Base-by-base conservation (phyloP, 2,888 invertebrate genomes). In the Choreutis nemorana region DNA sequence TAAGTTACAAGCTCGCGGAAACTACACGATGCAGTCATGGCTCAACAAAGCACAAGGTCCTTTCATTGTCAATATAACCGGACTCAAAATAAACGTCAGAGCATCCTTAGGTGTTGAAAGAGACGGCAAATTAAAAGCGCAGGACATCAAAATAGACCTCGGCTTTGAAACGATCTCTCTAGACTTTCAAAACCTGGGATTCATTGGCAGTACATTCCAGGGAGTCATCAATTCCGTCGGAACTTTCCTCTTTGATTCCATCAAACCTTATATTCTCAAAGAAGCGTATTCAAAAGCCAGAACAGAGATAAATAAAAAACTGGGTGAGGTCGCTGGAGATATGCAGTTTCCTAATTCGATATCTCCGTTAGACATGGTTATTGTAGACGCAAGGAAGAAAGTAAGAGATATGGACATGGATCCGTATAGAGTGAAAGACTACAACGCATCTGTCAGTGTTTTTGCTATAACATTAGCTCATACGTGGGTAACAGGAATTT, bases 311-410 rank as follows among this genome's bases (percentile, higher is more conserved):
- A 90, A 94, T 54, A 80, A 83, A 8, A 85, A 90, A 54, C 81
- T 93, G 14, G 83, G 84, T 10, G 83, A 87, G 43, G 52, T 90
- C 8, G 84, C 89, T 8, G 83, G 83, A 1, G 82, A 83, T 31
- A 86, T 89, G 47, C 85, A 83, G 32, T 87, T 93, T 48, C 91
- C 92, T 0, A 92, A 92, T 56, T 92, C 92, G 0, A 89, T 93
- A 44, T 87, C 91, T 8, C 93, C 93, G 0, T 75, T 93, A 33
- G 94, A 94, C 52, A 89, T 91, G 82, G 85, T 89, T 2, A 83
- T 94, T 22, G 85, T 89, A 0, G 88, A 90, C 49, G 83, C 83
- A 0, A 80, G 92, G 6, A 87, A 86, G 42, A 83, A 86, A 49
- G 87, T 94, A 1, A 65, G 79, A 22, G 64, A 64, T 7, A 78